A percentile compares a stretch with the other conserved stretches of the same genome.
phyloP scores from a whole-genome alignment of 2,113 vertebrate genomes.

The Urocynchramus pylzowi region DNA sequence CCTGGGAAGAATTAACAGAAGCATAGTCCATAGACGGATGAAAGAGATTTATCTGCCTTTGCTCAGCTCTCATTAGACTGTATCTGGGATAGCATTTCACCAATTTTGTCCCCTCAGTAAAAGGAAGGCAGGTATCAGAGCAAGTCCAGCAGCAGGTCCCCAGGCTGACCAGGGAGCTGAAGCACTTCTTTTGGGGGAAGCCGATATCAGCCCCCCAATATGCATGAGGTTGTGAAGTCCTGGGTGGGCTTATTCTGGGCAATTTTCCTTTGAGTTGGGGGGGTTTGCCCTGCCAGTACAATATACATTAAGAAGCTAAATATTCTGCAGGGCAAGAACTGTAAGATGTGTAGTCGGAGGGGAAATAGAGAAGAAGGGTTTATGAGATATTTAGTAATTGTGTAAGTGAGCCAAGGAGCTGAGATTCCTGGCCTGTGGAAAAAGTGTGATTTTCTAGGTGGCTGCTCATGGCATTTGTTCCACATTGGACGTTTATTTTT shows the following conservation, averaged over 20 bases:
- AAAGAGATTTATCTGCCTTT: neutral
- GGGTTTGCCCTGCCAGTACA: neutral
- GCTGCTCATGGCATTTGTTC: neutral
- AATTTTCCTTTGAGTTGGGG: neutral
- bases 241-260: neutral
- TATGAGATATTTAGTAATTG: neutral
- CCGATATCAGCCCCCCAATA: accelerated
- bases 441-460: neutral
- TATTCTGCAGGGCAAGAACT: neutral
- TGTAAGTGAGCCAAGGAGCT: neutral
- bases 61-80: neutral
- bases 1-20: neutral
- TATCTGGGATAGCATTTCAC: neutral
- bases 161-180: neutral
- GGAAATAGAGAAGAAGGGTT: neutral
- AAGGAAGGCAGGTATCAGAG: accelerated
- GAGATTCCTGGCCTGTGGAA: neutral
- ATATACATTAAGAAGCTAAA: neutral
- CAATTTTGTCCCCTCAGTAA: neutral
- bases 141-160: neutral
- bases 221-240: neutral
- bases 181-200: neutral
- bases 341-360: accelerated
- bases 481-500: neutral
- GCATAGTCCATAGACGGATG: neutral